Conservation (phyloP, 2,797 vertebrate genomes). For the Sebastes jordani region DNA sequence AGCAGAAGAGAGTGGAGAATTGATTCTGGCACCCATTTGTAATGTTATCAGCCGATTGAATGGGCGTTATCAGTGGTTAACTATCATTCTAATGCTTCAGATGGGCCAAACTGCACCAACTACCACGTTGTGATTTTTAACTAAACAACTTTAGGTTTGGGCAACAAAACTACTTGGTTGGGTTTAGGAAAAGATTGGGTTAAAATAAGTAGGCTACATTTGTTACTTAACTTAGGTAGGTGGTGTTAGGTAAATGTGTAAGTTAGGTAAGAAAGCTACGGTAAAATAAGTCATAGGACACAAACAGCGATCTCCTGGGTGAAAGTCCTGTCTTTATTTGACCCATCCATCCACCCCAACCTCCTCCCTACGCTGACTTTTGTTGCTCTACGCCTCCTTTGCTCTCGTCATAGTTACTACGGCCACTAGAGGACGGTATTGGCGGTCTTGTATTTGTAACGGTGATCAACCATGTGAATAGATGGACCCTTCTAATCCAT, state of each 20-base stretch:
- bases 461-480: too few species aligned
- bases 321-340: too few species aligned
- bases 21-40: neutral
- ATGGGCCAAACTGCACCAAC: neutral
- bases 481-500: too few species aligned
- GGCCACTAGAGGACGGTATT: too few species aligned
- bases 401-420: too few species aligned
- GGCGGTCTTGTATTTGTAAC: fast-evolving
- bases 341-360: too few species aligned
- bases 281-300: too few species aligned
- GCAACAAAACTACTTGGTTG: neutral
- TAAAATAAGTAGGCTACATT: neutral
- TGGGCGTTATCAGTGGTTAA: neutral
- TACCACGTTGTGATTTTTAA: neutral
- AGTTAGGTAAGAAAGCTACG: too few species aligned
- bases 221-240: neutral
- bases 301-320: too few species aligned
- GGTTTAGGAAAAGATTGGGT: neutral
- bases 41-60: neutral
- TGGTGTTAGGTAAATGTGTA: too few species aligned
- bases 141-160: neutral
- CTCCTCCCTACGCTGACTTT: too few species aligned
- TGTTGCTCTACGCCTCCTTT: too few species aligned
- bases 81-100: neutral
- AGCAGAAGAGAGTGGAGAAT: neutral